phyloP scores from a whole-genome alignment of 2,797 vertebrate genomes.

The Buceros bicornis region DNA sequence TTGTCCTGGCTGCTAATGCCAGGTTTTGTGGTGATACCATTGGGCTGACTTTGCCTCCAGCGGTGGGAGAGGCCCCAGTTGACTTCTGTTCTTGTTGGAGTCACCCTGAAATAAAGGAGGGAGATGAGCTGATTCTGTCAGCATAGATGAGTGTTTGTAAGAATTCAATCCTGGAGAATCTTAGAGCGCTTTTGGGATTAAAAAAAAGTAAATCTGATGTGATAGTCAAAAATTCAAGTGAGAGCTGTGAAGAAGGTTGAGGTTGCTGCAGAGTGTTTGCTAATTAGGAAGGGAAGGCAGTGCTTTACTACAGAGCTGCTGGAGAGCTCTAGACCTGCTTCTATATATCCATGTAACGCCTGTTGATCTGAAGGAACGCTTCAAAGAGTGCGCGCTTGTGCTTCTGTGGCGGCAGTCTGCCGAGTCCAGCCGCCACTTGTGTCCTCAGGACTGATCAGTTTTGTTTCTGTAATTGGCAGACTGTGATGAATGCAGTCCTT shows the following conservation, averaged over 20 bases:
- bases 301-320: background rate
- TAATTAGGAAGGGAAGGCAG: background rate
- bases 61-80: background rate
- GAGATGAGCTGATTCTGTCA: background rate
- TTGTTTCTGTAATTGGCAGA: constrained; percentile 51
- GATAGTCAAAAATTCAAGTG: background rate
- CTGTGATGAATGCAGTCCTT: constrained; percentile 54
- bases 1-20: background rate
- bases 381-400: background rate
- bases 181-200: background rate
- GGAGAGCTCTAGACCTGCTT: background rate
- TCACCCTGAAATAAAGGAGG: background rate
- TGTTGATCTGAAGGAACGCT: background rate
- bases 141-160: background rate
- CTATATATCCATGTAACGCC: background rate
- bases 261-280: background rate
- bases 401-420: accelerated
- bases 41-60: background rate
- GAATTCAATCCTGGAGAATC: background rate
- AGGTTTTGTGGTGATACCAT: background rate
- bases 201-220: background rate
- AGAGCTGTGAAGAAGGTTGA: background rate
- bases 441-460: constrained; percentile 35
- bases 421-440: background rate
- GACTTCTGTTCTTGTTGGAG: background rate